Conservation (phyloP, 1,140 invertebrate genomes). For the Cephus cinctus region DNA sequence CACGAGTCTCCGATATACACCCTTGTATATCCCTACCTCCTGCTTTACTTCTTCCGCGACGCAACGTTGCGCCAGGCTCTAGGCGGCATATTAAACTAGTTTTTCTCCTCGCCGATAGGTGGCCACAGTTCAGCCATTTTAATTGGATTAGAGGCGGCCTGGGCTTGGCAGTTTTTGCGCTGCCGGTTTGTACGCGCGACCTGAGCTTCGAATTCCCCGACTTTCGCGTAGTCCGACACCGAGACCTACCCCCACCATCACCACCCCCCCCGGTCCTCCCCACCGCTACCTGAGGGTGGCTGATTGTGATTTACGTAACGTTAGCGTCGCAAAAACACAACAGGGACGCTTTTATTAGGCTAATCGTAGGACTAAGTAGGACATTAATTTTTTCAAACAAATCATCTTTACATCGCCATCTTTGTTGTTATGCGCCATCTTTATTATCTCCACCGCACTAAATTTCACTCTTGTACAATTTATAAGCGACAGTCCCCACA, state of each 20-base stretch:
- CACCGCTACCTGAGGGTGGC: background rate
- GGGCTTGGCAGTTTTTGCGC: constrained; percentile 1
- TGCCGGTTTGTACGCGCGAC: too few relatives aligned
- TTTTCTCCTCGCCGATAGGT: constrained; percentile 2
- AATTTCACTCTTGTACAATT: too few relatives aligned
- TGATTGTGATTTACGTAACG: constrained; percentile 6
- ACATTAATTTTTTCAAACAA: constrained; percentile 3
- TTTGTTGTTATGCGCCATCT: too few relatives aligned
- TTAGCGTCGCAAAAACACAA: background rate
- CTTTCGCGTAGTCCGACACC: too few relatives aligned
- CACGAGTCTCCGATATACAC: too few relatives aligned
- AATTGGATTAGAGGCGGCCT: constrained; percentile 8
- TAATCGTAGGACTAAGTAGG: background rate
- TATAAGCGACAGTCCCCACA: too few relatives aligned
- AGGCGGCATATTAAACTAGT: constrained; percentile 4
- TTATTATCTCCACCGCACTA: too few relatives aligned
- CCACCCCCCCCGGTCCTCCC: too few relatives aligned
- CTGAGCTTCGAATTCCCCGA: too few relatives aligned
- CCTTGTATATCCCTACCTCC: too few relatives aligned
- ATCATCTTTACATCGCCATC: too few relatives aligned
- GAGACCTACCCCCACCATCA: too few relatives aligned
- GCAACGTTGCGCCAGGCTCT: background rate
- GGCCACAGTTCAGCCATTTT: background rate
- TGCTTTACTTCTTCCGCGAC: background rate
- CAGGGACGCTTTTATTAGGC: constrained; percentile 3